A percentile compares a stretch with the other conserved stretches of the same genome.
Evolutionary conservation across 2,888 invertebrate genomes (phyloP).

Genomic region (Ennomos fuscantarius): DNA sequence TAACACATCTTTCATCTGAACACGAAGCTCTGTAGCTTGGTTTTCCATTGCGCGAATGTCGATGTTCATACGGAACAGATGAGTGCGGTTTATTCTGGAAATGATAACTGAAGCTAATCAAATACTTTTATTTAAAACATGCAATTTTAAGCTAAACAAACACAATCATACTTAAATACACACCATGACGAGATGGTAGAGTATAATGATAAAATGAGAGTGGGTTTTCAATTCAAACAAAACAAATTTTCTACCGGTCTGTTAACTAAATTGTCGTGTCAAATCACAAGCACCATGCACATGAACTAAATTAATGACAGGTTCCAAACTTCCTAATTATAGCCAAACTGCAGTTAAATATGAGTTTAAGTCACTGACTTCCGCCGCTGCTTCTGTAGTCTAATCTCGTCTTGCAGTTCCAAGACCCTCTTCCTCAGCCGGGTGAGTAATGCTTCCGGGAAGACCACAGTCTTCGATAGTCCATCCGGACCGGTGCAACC

Average conservation of each 20-base stretch:
- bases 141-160: neutral
- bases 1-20: constrained; percentile 73
- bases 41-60: constrained; percentile 88
- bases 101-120: neutral
- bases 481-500: constrained; percentile 73
- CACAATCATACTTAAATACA: too few relatives aligned
- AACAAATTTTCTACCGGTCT: too few relatives aligned
- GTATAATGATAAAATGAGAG: too few relatives aligned
- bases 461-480: constrained; percentile 84
- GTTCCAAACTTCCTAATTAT: too few relatives aligned
- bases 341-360: too few relatives aligned
- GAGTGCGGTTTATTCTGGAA: constrained; percentile 87
- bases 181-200: too few relatives aligned
- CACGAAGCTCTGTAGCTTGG: constrained; percentile 84
- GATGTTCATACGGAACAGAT: constrained; percentile 88
- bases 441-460: constrained; percentile 85
- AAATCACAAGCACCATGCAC: too few relatives aligned
- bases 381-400: constrained; percentile 85
- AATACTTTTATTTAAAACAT: neutral
- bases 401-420: constrained; percentile 87
- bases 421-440: constrained; percentile 86
- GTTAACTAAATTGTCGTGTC: constrained; percentile 13
- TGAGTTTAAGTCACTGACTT: constrained; percentile 62
- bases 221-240: too few relatives aligned
- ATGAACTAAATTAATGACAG: too few relatives aligned